Evolutionary conservation across 2,797 vertebrate species (phyloP), one percentile per base, ranked within the genome.

Genomic region (Nothura maculosa): DNA sequence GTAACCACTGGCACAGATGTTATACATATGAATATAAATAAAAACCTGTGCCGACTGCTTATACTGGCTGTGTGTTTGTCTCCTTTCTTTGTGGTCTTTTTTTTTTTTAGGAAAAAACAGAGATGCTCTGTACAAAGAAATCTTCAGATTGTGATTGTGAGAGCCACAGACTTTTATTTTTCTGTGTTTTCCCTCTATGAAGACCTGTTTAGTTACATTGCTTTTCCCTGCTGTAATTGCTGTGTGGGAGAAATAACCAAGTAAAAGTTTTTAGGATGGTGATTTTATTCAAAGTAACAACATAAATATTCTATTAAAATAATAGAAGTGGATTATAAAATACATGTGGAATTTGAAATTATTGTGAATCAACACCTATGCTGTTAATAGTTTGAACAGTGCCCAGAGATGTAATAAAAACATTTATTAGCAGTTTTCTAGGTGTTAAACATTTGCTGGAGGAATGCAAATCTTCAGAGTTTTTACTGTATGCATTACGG

Each of bases 161-260:
- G 68, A 73, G n/a, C 84, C 86, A n/a, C 34, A 38, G 89, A 87
- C 85, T 93, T 87, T 72, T 77, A 78, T 94, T 90, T 96, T 81
- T 52, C 48, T 64, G 15, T 3, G 5, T 32, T 92, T 94, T 91
- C 43, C n/a, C 0, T 81, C 60, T 22, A 2, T 88, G 47, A 90
- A 85, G 50, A 76, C 34, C 64, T 92, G 9, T 85, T 85, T 73
- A 87, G 47, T 72, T n/a, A 21, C 43, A 32, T 19, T 67, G 57
- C 92, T 64, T 81, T 87, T 55, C 92, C 12, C 11, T 80, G 47
- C 30, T 72, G 27, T 60, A 61, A 55, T 78, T 73, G 38, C 36
- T 85, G 58, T 2, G 6, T 85, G 30, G 50, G 27, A 5, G 85
- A 81, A 73, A 92, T 40, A 85, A 68, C 3, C 3, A 60, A 58